Conservation (phyloP, 2,797 vertebrate genomes). For the Enteromius unitaeniatus region DNA sequence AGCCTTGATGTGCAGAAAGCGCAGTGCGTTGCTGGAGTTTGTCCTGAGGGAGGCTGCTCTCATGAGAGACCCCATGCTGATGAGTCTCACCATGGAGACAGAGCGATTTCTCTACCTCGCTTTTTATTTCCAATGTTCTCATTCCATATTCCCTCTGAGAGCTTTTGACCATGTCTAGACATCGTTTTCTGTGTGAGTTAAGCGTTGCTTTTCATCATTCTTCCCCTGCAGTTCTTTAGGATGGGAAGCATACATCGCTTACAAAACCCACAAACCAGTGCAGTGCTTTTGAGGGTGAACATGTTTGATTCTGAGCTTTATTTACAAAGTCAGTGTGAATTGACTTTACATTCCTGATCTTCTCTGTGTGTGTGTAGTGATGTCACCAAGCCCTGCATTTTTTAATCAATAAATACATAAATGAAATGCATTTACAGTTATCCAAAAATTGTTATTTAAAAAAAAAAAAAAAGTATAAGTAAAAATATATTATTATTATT, state of each 20-base stretch:
- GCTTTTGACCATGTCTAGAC: slow-evolving; percentile 10
- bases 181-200: neutral
- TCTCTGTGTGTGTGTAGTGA: too few relatives aligned
- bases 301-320: too few relatives aligned
- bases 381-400: too few relatives aligned
- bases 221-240: neutral
- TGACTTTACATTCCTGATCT: neutral
- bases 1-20: slow-evolving; percentile 8
- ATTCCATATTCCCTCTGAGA: slow-evolving; percentile 23
- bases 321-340: too few relatives aligned
- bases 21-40: neutral
- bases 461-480: too few relatives aligned
- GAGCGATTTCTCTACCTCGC: neutral
- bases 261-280: neutral
- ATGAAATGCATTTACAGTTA: too few relatives aligned
- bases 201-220: slow-evolving; percentile 13
- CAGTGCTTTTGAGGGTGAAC: neutral
- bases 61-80: slow-evolving; percentile 14
- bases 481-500: too few relatives aligned
- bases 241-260: neutral
- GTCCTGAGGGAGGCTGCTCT: slow-evolving; percentile 1
- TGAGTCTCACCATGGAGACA: slow-evolving; percentile 21
- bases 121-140: neutral
- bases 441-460: too few relatives aligned
- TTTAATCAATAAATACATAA: too few relatives aligned